Evolutionary conservation across 2,113 vertebrate genomes (phyloP).

Genomic region (Trematomus loennbergii): DNA sequence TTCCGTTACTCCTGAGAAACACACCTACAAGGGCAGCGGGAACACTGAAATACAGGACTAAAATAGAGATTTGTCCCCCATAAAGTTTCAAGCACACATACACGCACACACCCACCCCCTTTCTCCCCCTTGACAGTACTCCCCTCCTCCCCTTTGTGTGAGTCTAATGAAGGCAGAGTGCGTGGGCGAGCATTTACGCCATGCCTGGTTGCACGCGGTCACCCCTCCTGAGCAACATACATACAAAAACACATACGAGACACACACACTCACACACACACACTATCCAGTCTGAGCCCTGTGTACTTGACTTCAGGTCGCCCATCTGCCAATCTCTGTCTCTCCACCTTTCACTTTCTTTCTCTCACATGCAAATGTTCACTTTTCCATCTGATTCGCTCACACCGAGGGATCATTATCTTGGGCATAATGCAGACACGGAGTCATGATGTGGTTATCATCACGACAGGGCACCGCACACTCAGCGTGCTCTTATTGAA

Average conservation of each 20-base stretch:
- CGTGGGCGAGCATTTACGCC: slow-evolving; percentile 56
- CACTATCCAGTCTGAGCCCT: slow-evolving; percentile 8
- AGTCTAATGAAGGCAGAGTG: slow-evolving; percentile 69
- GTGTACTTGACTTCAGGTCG: slow-evolving; percentile 39
- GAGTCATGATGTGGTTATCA: slow-evolving; percentile 36
- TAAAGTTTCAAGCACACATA: not conserved
- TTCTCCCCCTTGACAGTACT: slow-evolving; percentile 41
- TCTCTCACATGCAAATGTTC: slow-evolving; percentile 49
- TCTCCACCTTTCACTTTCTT: slow-evolving; percentile 20
- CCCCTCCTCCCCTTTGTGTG: not conserved
- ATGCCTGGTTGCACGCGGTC: slow-evolving; percentile 59
- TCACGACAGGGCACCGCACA: slow-evolving; percentile 22
- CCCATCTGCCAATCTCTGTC: slow-evolving; percentile 50
- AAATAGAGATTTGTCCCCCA: not conserved
- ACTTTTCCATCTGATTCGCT: slow-evolving; percentile 30
- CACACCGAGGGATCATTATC: slow-evolving; percentile 60
- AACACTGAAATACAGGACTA: slow-evolving; percentile 1
- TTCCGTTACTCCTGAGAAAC: not conserved
- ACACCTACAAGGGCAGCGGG: slow-evolving; percentile 26
- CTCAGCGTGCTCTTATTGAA: slow-evolving; percentile 52
- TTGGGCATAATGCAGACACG: slow-evolving; percentile 50
- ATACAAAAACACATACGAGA: slow-evolving; percentile 7
- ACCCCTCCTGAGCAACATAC: slow-evolving; percentile 43
- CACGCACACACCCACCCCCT: slow-evolving; percentile 17
- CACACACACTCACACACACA: slow-evolving; percentile 1